Evolutionary conservation across 2,888 invertebrate species (phyloP), one percentile per base, ranked within the genome.

Genomic region (Julus scandinavius): DNA sequence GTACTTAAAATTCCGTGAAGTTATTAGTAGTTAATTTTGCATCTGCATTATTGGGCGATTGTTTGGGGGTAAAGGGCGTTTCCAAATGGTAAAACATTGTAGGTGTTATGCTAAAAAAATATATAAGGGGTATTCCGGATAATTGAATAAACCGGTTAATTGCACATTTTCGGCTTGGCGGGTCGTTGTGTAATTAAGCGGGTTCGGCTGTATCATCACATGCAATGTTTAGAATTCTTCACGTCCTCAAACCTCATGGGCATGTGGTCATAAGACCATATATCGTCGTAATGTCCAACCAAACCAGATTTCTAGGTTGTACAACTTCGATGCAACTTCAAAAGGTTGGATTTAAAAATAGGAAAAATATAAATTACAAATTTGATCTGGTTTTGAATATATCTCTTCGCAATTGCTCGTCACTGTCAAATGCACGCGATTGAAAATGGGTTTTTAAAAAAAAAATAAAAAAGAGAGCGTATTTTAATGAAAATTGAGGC

Each of bases 281-380:
- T 45, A 45, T 45, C n/a, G 5, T 63, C 6, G 63, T 20, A n/a
- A 72, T 3, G 11, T 11, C 7, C 54, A 13, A 17, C 54, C 54
- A 13, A 54, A 54, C 54, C 54, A 15, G 54, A 54, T 13, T 54
- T 54, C 15, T 17, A 15, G 54, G 50, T 50, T 50, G 50, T 50
- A 50, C 13, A 50, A 50, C 50, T 17, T 54, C 54, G 54, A 54
- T 63, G 20, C 80, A 80, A 29, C 80, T 29, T 80, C 15, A 7
- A 29, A 54, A 38, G 15, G 38, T 38, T 80, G 13, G 2, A 40
- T 80, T 80, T 40, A 38, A 80, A 80, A 80, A 80, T 80, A 9
- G 38, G 80, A 80, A 72, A 29, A 72, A 80, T 80, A 29, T 80
- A 80, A 80, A 80, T 80, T 80, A 80, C 80, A 80, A 80, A 80